These are phyloP conservation scores for Empis livida DNA, from an alignment of 2,888 invertebrate genomes.

Conservation along the genomic window DNA sequence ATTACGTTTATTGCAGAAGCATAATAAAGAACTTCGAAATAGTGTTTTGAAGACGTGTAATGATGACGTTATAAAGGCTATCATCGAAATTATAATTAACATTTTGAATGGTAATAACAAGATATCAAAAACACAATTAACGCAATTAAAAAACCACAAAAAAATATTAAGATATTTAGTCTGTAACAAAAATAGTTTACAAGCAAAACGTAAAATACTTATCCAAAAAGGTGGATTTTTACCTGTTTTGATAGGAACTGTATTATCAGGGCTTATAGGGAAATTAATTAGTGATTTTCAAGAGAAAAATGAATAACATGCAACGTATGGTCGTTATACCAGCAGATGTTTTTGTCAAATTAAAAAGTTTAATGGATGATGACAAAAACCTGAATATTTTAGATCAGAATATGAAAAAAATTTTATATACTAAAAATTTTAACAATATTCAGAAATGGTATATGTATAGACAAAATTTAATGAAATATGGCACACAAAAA, in stretches of 20 bases:
- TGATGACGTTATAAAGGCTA: background rate
- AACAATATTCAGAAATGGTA: too few relatives aligned
- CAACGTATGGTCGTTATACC: background rate
- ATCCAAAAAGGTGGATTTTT: constrained; percentile 4
- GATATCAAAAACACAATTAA: background rate
- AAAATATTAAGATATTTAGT: background rate
- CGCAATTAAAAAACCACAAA: background rate
- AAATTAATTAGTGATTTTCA: background rate
- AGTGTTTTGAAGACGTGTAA: background rate
- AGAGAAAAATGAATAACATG: background rate
- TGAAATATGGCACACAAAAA: too few relatives aligned
- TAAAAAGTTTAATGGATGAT: background rate
- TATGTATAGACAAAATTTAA: too few relatives aligned
- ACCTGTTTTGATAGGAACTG: background rate
- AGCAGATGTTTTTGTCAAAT: background rate
- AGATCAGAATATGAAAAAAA: background rate
- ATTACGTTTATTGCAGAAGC: background rate
- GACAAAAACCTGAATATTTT: background rate
- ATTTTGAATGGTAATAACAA: background rate
- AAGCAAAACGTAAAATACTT: constrained; percentile 1
- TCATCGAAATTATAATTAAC: background rate
- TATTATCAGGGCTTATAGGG: constrained; percentile 2
- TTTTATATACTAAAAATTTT: background rate
- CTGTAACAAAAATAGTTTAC: background rate
- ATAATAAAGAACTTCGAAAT: background rate